Base-by-base conservation (phyloP, 2,797 vertebrate genomes). In the Xenentodon cancila region DNA sequence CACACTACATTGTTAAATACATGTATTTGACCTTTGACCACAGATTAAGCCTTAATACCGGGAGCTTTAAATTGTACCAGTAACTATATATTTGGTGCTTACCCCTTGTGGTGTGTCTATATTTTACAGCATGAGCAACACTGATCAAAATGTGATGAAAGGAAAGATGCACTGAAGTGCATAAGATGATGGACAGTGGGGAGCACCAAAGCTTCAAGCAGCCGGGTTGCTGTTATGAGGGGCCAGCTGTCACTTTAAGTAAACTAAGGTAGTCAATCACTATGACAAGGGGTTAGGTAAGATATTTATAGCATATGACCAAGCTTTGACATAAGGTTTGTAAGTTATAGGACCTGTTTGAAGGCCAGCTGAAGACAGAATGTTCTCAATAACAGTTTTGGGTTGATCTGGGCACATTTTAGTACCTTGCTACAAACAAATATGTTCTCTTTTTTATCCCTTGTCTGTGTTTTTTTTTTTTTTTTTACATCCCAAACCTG, bases 201-300 rank as follows among this genome's bases (percentile, higher is more conserved):
- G 44, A 54, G 37, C 45, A 55, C 19, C 11, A 53, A 37, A 25
- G 34, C 6, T 37, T 32, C n/a, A 37, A 48, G 30, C 37, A 21
- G 20, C 12, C 3, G 43, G 34, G 4, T 53, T 12, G 45, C 52
- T 18, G 11, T 37, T 30, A 30, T 48, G 43, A 61, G 19, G 7
- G 17, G 51, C 58, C 9, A 46, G 45, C 55, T 58, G 45, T 55
- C 53, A 19, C 11, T 45, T 32, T 37, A 37, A 37, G 34, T 20
- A 43, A 58, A 20, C 8, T 37, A n/a, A 18, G 61, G 16, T 53
- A 75, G 46, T 18, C 58, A 60, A n/a, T 71, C 68, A 71, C 32
- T 27, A 3, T 16, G 22, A n/a, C 52, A 49, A 45, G 9, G 25
- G 63, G 61, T 58, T 37, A 59, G 22, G 42, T 46, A 49, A 25